Conservation (phyloP, 92 coral and sea anemone species). For the Zoanthus sociatus region DNA sequence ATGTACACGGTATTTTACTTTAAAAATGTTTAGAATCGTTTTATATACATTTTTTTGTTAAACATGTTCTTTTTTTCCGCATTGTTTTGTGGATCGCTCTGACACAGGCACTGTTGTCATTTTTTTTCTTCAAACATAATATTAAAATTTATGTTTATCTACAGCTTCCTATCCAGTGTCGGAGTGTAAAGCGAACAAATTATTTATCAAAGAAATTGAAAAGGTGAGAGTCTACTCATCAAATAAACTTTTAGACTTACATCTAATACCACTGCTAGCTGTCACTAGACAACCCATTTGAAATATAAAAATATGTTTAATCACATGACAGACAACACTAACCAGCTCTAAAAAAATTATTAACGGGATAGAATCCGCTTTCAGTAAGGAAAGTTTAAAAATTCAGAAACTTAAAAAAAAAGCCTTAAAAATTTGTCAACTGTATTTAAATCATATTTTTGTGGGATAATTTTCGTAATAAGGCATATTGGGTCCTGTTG, state of each 20-base stretch:
- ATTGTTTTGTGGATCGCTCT: background rate
- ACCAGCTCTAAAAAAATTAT: no score
- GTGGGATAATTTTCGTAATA: no score
- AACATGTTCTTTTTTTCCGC: background rate
- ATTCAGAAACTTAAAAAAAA: no score
- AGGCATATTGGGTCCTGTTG: no score
- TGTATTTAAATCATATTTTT: no score
- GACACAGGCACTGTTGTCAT: no score
- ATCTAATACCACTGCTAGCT: background rate
- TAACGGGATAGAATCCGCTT: no score
- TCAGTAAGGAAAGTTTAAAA: no score
- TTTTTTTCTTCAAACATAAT: background rate
- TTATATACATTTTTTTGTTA: background rate
- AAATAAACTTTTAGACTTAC: background rate
- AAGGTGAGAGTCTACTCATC: constrained; percentile 55
- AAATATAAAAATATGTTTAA: background rate
- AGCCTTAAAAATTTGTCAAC: no score
- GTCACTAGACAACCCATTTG: constrained; percentile 4
- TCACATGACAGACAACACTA: no score
- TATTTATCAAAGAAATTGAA: constrained; percentile 68
- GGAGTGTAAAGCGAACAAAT: constrained; percentile 44
- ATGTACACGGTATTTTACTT: background rate
- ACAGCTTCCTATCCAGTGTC: constrained; percentile 11
- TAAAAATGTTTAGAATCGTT: background rate
- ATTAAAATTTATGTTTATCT: background rate